These are phyloP conservation scores for Amazona ochrocephala DNA, from an alignment of 2,797 vertebrate genomes.

Conservation along the genomic window DNA sequence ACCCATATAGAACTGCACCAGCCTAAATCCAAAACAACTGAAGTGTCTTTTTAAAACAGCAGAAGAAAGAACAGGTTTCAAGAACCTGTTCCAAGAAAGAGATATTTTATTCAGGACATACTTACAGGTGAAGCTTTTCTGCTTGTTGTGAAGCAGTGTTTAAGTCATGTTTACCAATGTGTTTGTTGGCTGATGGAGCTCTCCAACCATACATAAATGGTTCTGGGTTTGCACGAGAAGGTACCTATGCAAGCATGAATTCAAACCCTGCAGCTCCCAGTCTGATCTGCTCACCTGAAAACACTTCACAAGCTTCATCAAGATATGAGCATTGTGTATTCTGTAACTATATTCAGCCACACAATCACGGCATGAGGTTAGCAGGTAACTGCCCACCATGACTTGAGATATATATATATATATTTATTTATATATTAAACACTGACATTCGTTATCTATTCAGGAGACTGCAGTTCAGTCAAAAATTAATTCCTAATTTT, in stretches of 20 bases:
- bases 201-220: not conserved
- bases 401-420: not conserved
- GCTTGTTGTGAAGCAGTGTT: not conserved
- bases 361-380: not conserved
- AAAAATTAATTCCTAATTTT: conserved; percentile 21
- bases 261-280: not conserved
- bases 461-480: not conserved
- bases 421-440: not conserved
- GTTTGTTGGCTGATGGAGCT: not conserved
- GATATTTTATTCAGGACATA: not conserved
- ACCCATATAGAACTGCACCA: not conserved
- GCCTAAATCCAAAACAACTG: too few species aligned
- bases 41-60: not conserved
- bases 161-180: not conserved
- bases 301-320: not conserved
- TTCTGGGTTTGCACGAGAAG: not conserved
- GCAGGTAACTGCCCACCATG: not conserved
- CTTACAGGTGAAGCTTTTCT: not conserved
- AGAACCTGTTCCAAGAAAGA: not conserved
- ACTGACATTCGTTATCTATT: not conserved
- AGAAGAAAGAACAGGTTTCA: not conserved
- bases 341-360: not conserved
- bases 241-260: not conserved
- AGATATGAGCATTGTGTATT: not conserved
- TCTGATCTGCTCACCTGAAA: not conserved